Percentiles rank a stretch among this genome's conserved stretches.
Conservation (phyloP, 1,140 invertebrate genomes). For the Achroia grisella region DNA sequence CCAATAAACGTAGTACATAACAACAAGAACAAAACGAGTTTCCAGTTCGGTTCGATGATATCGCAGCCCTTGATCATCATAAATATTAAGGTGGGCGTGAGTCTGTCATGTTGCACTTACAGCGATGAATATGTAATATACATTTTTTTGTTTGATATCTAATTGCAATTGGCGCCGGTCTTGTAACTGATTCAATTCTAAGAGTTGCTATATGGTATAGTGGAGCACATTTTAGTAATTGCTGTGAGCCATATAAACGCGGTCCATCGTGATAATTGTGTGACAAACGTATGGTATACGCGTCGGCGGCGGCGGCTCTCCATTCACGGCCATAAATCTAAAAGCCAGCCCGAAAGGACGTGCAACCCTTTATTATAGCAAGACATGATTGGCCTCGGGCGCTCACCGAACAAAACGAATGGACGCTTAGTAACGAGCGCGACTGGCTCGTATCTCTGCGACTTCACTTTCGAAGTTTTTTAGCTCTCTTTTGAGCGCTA, state of each 20-base stretch:
- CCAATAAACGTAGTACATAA: constrained; percentile 5
- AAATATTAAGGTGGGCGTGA: constrained; percentile 46
- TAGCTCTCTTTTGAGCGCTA: constrained; percentile 29
- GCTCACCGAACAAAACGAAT: constrained; percentile 49
- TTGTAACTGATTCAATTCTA: background rate
- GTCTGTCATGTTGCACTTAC: constrained; percentile 27
- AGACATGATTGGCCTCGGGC: constrained; percentile 64
- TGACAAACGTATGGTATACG: constrained; percentile 47
- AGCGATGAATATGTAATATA: constrained; percentile 35
- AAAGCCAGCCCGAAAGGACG: constrained; percentile 46
- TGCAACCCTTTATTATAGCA: constrained; percentile 62
- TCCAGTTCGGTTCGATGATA: constrained; percentile 14
- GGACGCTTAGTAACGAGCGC: constrained; percentile 45
- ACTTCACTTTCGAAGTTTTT: constrained; percentile 38
- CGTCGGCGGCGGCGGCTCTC: constrained; percentile 39
- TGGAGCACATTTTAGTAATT: background rate
- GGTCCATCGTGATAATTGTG: constrained; percentile 44
- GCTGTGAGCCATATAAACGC: background rate
- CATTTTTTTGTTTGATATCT: constrained; percentile 19
- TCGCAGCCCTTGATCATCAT: constrained; percentile 34
- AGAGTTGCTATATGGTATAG: background rate
- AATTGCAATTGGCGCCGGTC: constrained; percentile 12
- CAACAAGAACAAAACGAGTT: constrained; percentile 12
- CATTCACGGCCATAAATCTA: constrained; percentile 49
- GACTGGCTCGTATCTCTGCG: constrained; percentile 34